Percentiles rank a stretch among this genome's conserved stretches.
phyloP scores from a whole-genome alignment of 2,888 invertebrate genomes.

The Acronicta leporina region DNA sequence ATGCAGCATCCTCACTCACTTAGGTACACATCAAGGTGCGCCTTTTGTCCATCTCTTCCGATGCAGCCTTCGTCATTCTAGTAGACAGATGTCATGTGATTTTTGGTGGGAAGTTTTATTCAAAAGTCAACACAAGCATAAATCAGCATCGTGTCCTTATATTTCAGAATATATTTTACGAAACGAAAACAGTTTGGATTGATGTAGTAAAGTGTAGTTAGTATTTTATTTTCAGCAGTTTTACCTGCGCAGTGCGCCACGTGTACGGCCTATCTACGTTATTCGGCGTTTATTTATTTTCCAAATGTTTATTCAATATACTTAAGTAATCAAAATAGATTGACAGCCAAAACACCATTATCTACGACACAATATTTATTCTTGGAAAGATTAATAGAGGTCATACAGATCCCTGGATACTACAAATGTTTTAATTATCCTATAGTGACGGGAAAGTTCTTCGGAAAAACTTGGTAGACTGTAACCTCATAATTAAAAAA shows the following conservation, averaged over 20 bases:
- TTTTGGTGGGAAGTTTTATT: conserved; percentile 17
- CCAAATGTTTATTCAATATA: conserved; percentile 1
- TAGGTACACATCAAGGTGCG: conserved; percentile 64
- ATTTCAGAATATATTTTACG: conserved; percentile 21
- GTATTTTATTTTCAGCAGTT: no score
- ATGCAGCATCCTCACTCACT: conserved; percentile 80
- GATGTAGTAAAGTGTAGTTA: no score
- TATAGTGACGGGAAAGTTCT: conserved; percentile 6
- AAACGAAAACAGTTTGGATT: conserved; percentile 5
- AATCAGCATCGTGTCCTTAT: conserved; percentile 20
- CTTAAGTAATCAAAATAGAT: conserved; percentile 8
- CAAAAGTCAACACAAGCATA: conserved; percentile 20
- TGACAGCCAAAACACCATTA: conserved; percentile 11
- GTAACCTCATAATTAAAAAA: no score
- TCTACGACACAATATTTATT: conserved; percentile 40
- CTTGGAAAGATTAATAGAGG: conserved; percentile 25
- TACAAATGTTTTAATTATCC: conserved; percentile 4
- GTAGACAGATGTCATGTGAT: conserved; percentile 35
- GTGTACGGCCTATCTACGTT: not conserved
- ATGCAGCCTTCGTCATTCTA: conserved; percentile 48
- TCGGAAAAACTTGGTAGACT: no score
- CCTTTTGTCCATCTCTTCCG: conserved; percentile 48
- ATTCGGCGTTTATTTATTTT: not conserved
- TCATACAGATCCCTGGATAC: conserved; percentile 13
- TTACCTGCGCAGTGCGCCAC: no score